phyloP scores from a whole-genome alignment of 2,797 vertebrate genomes.

The Sebastiscus albofasciatus region DNA sequence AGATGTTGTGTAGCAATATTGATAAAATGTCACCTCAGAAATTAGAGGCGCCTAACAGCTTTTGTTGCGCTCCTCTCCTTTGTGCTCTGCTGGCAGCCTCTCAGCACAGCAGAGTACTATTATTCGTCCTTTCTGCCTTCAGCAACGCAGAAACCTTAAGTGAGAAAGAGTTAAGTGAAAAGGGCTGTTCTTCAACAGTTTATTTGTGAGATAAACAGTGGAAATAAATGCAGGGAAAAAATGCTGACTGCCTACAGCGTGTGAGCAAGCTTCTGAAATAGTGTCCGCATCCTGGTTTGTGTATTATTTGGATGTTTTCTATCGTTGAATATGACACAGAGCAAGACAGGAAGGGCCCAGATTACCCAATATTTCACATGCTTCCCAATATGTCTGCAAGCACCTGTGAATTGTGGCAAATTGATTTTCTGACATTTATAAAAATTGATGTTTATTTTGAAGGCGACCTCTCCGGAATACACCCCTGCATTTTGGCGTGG shows the following conservation, averaged over 20 bases:
- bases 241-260: constrained; percentile 22
- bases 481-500: constrained; percentile 42
- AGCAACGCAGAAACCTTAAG: constrained; percentile 5
- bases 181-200: neutral
- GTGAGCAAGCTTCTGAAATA: constrained; percentile 7
- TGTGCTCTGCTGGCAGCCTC: constrained; percentile 46
- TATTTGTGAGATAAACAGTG: constrained; percentile 13
- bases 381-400: constrained; percentile 14
- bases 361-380: constrained; percentile 15
- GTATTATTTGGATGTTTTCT: constrained; percentile 4
- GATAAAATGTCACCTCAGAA: constrained; percentile 81
- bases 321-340: constrained; percentile 6
- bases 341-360: neutral
- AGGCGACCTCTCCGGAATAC: constrained; percentile 35
- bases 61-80: constrained; percentile 60
- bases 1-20: constrained; percentile 72
- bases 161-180: constrained; percentile 7
- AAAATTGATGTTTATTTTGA: constrained; percentile 46
- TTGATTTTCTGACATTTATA: constrained; percentile 55
- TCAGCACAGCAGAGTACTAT: constrained; percentile 18
- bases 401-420: constrained; percentile 54
- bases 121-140: constrained; percentile 24
- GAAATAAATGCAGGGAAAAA: constrained; percentile 20
- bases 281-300: constrained; percentile 3
- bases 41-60: constrained; percentile 80